These are phyloP conservation scores for Poeciliopsis gracilis DNA, from an alignment of 2,797 vertebrate genomes.

Conservation along the genomic window DNA sequence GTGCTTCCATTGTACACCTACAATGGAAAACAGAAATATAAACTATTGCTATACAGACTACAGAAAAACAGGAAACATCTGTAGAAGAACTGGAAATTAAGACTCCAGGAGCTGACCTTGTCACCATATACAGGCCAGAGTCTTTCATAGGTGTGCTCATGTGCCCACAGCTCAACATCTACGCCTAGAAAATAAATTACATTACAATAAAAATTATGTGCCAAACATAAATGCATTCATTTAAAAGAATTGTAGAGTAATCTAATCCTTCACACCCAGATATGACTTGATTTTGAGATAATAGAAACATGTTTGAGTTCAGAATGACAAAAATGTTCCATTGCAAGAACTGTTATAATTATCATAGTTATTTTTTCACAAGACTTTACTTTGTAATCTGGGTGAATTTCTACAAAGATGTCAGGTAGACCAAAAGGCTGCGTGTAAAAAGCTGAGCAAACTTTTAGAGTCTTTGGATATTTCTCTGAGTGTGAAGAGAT, in stretches of 20 bases:
- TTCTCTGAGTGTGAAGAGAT: neutral
- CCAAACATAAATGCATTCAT: conserved; percentile 15
- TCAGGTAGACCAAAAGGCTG: conserved; percentile 49
- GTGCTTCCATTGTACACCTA: conserved; percentile 87
- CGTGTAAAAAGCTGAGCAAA: conserved; percentile 21
- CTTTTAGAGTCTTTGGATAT: neutral
- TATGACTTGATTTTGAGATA: conserved; percentile 29
- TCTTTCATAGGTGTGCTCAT: conserved; percentile 90
- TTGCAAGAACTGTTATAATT: conserved; percentile 1
- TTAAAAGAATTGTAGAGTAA: neutral
- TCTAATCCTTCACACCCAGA: conserved; percentile 26
- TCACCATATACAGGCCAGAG: conserved; percentile 89
- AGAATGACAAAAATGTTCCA: conserved; percentile 35
- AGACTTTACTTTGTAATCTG: neutral
- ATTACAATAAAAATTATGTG: neutral
- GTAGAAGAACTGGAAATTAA: conserved; percentile 4
- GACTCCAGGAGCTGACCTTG: conserved; percentile 75
- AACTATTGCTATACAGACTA: neutral
- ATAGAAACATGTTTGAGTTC: conserved; percentile 32
- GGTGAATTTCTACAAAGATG: neutral
- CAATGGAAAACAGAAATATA: conserved; percentile 17
- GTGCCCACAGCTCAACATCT: conserved; percentile 90
- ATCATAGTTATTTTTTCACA: neutral
- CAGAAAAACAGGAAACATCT: conserved; percentile 11
- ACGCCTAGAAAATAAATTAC: conserved; percentile 79